Percentiles rank a stretch among this genome's conserved stretches.
Conservation (phyloP, 2,888 invertebrate genomes). For the Eupithecia subumbrata region DNA sequence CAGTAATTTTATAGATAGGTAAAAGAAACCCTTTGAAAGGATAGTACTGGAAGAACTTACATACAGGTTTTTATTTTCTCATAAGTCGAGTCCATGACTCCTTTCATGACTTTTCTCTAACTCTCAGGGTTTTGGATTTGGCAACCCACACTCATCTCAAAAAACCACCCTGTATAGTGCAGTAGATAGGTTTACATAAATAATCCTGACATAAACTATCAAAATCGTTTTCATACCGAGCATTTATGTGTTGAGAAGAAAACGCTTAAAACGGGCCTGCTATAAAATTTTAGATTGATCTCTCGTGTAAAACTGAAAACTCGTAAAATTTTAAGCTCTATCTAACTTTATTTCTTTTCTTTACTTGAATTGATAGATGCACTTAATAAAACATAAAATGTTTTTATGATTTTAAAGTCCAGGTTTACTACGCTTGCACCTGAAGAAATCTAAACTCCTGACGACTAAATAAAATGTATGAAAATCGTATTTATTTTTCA, state of each 20-base stretch:
- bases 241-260: not conserved
- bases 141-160: no score
- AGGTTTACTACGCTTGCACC: not conserved
- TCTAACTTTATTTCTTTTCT: slow-evolving; percentile 27
- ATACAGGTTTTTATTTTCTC: no score
- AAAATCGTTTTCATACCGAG: slow-evolving; percentile 8
- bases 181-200: not conserved
- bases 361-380: slow-evolving; percentile 31
- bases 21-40: no score
- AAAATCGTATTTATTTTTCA: not conserved
- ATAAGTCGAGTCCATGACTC: no score
- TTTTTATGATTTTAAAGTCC: not conserved
- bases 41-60: no score
- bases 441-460: not conserved
- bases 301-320: slow-evolving; percentile 29
- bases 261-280: slow-evolving; percentile 17
- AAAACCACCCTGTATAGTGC: not conserved
- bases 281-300: slow-evolving; percentile 24
- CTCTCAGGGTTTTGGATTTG: no score
- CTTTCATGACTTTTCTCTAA: no score
- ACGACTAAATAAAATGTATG: not conserved
- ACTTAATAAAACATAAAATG: slow-evolving; percentile 24
- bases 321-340: slow-evolving; percentile 28
- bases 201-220: slow-evolving; percentile 4
- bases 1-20: no score